Evolutionary conservation across 2,797 vertebrate species (phyloP).

Genomic region (Spheniscus humboldti): DNA sequence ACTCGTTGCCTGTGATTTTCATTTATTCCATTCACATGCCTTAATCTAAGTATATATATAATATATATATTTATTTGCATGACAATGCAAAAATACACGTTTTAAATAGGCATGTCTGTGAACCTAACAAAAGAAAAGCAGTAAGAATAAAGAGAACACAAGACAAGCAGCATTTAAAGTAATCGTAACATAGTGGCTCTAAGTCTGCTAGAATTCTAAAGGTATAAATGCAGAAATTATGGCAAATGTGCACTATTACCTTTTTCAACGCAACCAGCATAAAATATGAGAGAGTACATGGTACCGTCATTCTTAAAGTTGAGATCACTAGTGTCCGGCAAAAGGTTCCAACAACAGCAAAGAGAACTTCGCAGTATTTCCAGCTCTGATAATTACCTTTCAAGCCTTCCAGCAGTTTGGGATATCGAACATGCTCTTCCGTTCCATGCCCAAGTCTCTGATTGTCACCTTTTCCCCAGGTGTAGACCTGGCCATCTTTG

Average conservation of each 20-base stretch:
- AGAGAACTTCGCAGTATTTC: not conserved
- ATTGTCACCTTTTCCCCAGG: conserved; percentile 98
- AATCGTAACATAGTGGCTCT: not conserved
- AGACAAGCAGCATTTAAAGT: not conserved
- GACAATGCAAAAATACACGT: not conserved
- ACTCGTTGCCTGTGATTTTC: not conserved
- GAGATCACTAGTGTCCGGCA: rapidly evolving
- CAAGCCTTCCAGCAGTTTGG: conserved; percentile 91
- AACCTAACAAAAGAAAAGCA: not conserved
- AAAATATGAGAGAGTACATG: not conserved
- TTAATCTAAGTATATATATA: not conserved
- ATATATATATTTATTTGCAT: not conserved
- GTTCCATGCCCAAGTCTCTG: conserved; percentile 96
- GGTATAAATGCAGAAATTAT: not conserved
- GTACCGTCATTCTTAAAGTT: not conserved
- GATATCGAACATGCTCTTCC: conserved; percentile 95
- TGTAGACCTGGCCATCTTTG: conserved; percentile 96
- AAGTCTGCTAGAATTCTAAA: not conserved
- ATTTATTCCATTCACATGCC: not conserved
- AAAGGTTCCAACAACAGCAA: not conserved
- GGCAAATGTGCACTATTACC: not conserved
- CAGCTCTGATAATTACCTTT: conserved; percentile 79
- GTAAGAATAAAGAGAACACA: not conserved
- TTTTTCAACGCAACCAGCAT: not conserved
- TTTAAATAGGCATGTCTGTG: not conserved